These are phyloP conservation scores for Caenorhabditis inopinata DNA, from an alignment of 1,140 invertebrate species.

Conservation along the genomic window DNA sequence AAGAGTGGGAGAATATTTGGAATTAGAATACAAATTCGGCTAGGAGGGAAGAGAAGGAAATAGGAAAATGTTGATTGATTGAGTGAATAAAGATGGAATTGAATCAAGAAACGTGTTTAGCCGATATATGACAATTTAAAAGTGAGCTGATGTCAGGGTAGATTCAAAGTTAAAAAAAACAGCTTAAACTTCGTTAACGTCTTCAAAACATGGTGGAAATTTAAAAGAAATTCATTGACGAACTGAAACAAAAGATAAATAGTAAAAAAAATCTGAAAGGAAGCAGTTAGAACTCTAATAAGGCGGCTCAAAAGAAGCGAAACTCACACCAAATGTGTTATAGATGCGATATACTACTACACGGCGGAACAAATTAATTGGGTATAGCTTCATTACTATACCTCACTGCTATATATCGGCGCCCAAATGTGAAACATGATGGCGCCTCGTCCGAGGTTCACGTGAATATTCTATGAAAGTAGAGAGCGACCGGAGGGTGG, in stretches of 20 bases:
- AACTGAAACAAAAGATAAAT: too few species aligned
- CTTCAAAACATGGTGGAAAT: neutral
- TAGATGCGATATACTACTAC: neutral
- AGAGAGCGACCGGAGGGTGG: neutral
- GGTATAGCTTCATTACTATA: neutral
- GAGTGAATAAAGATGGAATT: neutral
- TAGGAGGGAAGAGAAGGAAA: neutral
- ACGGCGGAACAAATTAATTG: neutral
- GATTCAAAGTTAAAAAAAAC: neutral
- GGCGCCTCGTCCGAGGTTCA: neutral
- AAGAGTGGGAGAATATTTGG: neutral
- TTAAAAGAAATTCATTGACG: too few species aligned
- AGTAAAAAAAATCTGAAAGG: too few species aligned
- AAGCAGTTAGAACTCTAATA: too few species aligned
- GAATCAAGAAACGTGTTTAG: neutral
- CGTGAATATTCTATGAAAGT: slow-evolving; percentile 15
- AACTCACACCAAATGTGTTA: neutral
- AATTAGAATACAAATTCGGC: too few species aligned
- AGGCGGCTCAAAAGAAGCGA: too few species aligned
- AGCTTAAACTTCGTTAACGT: too few species aligned
- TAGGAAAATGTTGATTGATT: neutral
- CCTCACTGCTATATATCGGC: neutral
- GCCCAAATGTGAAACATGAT: slow-evolving; percentile 7
- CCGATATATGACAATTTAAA: neutral
- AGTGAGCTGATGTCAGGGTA: neutral